phyloP scores from a whole-genome alignment of 1,140 invertebrate species.

The Streblospio benedicti region DNA sequence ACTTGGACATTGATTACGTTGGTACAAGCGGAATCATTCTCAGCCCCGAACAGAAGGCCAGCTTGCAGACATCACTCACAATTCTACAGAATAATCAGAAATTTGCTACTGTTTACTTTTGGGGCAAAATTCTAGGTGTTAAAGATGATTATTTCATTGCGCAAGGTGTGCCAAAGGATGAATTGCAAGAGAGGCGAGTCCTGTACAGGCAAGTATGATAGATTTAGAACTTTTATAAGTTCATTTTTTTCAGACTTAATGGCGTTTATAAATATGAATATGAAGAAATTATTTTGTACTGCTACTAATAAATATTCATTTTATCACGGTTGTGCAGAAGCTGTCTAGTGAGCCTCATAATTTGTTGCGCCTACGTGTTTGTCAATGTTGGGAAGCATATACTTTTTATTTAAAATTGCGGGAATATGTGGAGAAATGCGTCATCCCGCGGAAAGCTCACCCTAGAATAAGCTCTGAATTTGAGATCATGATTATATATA shows the following conservation, averaged over 20 bases:
- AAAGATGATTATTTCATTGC: constrained; percentile 48
- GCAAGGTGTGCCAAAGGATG: constrained; percentile 42
- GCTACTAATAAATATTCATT: too few species aligned
- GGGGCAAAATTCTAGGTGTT: constrained; percentile 46
- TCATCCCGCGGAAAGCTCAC: too few species aligned
- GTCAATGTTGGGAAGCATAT: too few species aligned
- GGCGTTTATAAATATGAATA: too few species aligned
- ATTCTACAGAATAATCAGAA: constrained; percentile 46
- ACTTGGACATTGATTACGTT: constrained; percentile 43
- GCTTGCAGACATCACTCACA: constrained; percentile 43
- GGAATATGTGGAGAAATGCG: too few species aligned
- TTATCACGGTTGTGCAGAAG: too few species aligned
- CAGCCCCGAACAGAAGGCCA: constrained; percentile 43
- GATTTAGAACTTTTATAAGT: constrained; percentile 6
- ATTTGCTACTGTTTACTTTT: constrained; percentile 45
- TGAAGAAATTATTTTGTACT: too few species aligned
- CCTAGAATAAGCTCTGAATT: too few species aligned
- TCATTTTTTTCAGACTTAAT: background rate
- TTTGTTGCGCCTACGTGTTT: too few species aligned
- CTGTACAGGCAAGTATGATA: constrained; percentile 40
- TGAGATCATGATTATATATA: too few species aligned
- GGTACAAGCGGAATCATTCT: constrained; percentile 42
- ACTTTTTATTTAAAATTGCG: too few species aligned
- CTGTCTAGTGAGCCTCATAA: too few species aligned
- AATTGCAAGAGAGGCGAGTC: constrained; percentile 40